Base-by-base conservation (phyloP, 2,888 invertebrate species). In the Troides oblongomaculatus region DNA sequence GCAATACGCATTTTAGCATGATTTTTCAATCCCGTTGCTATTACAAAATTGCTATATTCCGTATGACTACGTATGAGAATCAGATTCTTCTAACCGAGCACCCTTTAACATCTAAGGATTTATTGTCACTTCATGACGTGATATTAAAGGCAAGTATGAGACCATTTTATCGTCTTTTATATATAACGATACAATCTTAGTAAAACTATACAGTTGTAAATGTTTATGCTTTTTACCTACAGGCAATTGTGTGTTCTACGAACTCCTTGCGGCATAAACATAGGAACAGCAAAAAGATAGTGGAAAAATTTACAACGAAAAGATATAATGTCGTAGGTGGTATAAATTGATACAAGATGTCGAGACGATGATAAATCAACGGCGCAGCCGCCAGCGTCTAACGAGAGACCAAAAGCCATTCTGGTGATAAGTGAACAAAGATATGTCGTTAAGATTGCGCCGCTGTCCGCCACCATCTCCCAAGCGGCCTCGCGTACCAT, bases 361-460 rank as follows among this genome's bases (percentile, higher is more conserved):
- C 23, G 53, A 57, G 23, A 18, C 43, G 46, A 50, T 66, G 70
- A 70, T 70, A 66, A 70, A 71, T 69, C 23, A 57, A 57, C 46
- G 43, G 46, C 64, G 18, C 56, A 25, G 39, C 43, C 64, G 59
- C 60, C 39, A 46, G 56, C 43, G 60, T 62, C 71, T 74, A 74
- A 75, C 74, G 68, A 73, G 73, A 72, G 72, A 72, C 71, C 64
- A 66, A 72, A 72, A 66, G 69, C 60, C 71, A 66, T 69, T 69
- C 68, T 64, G 62, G 69, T 74, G 72, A 74, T 74, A 75, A 72
- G 68, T 72, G 72, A 72, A 70, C 64, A 70, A 61, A 72, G 76
- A 76, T 73, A 62, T 66, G 72, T 72, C 73, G 72, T 74, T 73
- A 73, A 74, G 75, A 76, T 76, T 72, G 65, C 46, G 50, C 57